Conservation (phyloP, 2,888 invertebrate genomes). For the Chaetoderma sp. region DNA sequence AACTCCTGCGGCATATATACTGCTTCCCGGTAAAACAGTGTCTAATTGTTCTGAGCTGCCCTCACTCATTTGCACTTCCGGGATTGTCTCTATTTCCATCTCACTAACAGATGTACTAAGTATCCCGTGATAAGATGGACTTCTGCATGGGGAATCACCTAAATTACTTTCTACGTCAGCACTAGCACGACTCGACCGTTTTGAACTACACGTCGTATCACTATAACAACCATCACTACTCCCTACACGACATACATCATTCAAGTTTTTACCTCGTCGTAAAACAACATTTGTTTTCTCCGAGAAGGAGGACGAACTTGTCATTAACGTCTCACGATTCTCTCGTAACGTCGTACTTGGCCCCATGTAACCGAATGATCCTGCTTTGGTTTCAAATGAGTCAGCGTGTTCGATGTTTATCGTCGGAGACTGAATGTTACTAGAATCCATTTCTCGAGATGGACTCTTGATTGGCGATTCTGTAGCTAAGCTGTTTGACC, state of each 20-base stretch:
- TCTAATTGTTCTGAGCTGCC: background rate
- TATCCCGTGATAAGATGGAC: background rate
- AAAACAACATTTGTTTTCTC: too few relatives aligned
- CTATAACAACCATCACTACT: constrained; percentile 65
- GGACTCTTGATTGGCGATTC: constrained; percentile 56
- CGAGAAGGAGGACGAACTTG: too few relatives aligned
- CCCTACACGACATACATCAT: constrained; percentile 67
- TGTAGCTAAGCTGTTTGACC: constrained; percentile 53
- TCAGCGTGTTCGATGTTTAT: constrained; percentile 44
- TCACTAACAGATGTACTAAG: background rate
- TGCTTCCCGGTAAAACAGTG: constrained; percentile 6
- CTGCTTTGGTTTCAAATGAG: constrained; percentile 39
- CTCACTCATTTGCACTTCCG: background rate
- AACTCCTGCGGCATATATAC: too few relatives aligned
- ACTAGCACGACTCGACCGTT: constrained; percentile 48
- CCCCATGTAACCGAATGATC: constrained; percentile 56
- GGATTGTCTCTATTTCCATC: background rate
- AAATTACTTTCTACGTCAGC: constrained; percentile 60
- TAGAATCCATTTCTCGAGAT: constrained; percentile 53
- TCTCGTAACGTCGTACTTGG: constrained; percentile 59
- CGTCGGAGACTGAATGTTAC: constrained; percentile 40
- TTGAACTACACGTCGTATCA: constrained; percentile 59
- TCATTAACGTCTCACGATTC: too few relatives aligned
- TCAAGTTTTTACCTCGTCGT: constrained; percentile 60
- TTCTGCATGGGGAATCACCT: constrained; percentile 49